A percentile compares a stretch with the other conserved stretches of the same genome.
phyloP scores from a whole-genome alignment of 2,113 vertebrate species.

The Microcebus lehilahytsara region DNA sequence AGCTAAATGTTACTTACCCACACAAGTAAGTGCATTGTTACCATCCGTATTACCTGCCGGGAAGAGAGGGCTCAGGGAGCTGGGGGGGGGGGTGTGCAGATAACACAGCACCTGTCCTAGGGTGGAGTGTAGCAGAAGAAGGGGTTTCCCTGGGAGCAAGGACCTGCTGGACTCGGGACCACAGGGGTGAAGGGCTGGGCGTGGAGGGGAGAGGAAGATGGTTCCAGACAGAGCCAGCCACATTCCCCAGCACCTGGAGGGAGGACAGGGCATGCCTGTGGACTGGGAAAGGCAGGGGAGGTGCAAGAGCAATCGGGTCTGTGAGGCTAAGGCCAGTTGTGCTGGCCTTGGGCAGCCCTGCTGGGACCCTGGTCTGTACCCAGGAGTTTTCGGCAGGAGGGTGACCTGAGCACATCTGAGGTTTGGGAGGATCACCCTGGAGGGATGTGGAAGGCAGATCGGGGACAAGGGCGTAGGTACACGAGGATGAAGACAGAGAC shows the following conservation, averaged over 20 bases:
- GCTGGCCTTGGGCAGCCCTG: not conserved
- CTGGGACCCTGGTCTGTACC: not conserved
- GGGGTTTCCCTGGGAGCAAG: no score
- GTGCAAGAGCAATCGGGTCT: not conserved
- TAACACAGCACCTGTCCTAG: accelerated
- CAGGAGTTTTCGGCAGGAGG: not conserved
- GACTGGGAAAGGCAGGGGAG: not conserved
- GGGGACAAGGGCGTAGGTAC: not conserved
- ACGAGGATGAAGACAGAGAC: not conserved
- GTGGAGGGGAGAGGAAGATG: accelerated
- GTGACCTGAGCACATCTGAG: not conserved
- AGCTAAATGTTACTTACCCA: not conserved
- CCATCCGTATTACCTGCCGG: not conserved
- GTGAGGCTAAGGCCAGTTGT: not conserved
- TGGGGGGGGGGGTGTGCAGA: no score
- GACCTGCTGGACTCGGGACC: not conserved
- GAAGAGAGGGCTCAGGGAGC: not conserved
- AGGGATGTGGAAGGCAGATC: not conserved
- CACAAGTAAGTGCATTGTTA: not conserved
- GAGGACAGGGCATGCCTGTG: no score
- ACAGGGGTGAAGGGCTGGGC: not conserved
- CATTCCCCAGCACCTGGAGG: not conserved
- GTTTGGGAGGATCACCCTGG: not conserved
- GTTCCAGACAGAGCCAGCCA: not conserved
- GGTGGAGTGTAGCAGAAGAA: not conserved